A percentile compares a stretch with the other conserved stretches of the same genome.
phyloP scores from a whole-genome alignment of 2,888 invertebrate species.

The Lamproptera curius region DNA sequence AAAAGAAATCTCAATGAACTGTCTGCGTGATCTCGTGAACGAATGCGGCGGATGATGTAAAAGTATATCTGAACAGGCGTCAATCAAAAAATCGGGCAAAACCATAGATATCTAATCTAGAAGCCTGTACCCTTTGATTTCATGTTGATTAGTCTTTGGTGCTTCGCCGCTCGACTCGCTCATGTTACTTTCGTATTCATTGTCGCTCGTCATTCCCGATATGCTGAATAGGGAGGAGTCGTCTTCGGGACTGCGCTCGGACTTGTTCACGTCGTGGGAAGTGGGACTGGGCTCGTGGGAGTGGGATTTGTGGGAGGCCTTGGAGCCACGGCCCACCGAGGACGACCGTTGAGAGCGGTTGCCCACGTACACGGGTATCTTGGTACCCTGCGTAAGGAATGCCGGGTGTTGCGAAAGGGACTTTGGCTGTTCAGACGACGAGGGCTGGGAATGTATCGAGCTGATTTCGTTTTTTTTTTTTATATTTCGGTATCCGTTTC shows the following conservation, averaged over 20 bases:
- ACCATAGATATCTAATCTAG: slow-evolving; percentile 33
- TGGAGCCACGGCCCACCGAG: slow-evolving; percentile 59
- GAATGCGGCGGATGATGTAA: slow-evolving; percentile 24
- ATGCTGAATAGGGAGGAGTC: slow-evolving; percentile 77
- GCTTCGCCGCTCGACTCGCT: slow-evolving; percentile 73
- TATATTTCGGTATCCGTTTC: slow-evolving; percentile 48
- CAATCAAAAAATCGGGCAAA: background rate
- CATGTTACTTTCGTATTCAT: slow-evolving; percentile 76
- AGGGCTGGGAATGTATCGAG: slow-evolving; percentile 76
- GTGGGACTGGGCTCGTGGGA: slow-evolving; percentile 70
- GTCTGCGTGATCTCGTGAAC: slow-evolving; percentile 13
- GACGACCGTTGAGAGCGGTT: slow-evolving; percentile 77
- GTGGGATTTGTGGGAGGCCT: slow-evolving; percentile 50
- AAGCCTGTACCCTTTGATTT: slow-evolving; percentile 73
- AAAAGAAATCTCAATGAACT: background rate
- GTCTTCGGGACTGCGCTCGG: slow-evolving; percentile 75
- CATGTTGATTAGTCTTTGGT: slow-evolving; percentile 68
- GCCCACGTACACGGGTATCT: slow-evolving; percentile 86
- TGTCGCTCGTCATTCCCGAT: slow-evolving; percentile 78
- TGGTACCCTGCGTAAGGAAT: slow-evolving; percentile 81
- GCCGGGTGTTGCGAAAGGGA: slow-evolving; percentile 74
- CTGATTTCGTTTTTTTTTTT: slow-evolving; percentile 36
- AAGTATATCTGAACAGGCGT: slow-evolving; percentile 51
- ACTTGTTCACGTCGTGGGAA: slow-evolving; percentile 69
- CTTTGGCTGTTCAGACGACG: slow-evolving; percentile 70